A percentile compares a stretch with the other conserved stretches of the same genome.
Conservation (phyloP, 1,140 invertebrate species). For the Mizuhopecten yessoensis region DNA sequence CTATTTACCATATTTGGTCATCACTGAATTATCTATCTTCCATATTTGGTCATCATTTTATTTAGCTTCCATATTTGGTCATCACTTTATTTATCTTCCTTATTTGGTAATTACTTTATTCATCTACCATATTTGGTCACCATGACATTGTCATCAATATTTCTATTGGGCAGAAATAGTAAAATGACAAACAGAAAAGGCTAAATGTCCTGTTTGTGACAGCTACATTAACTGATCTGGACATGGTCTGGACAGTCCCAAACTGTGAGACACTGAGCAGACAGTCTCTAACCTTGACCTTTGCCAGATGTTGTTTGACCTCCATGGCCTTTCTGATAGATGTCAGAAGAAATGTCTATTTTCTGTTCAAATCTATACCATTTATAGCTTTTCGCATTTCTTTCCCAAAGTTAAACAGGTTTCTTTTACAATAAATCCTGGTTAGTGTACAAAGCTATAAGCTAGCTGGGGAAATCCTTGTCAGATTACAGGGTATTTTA, state of each 20-base stretch:
- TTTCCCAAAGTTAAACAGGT: neutral
- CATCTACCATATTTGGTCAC: no score
- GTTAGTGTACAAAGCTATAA: neutral
- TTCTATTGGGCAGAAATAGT: no score
- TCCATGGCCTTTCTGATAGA: neutral
- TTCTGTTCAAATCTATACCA: neutral
- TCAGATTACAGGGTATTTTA: no score
- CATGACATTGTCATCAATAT: no score
- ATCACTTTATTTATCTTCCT: no score
- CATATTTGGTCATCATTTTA: no score
- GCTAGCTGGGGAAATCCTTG: neutral
- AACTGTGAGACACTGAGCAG: neutral
- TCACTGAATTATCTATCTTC: no score
- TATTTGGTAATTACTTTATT: no score
- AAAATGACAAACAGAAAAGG: no score
- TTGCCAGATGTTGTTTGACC: neutral
- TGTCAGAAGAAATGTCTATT: neutral
- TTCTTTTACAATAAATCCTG: neutral
- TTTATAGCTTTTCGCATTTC: conserved; percentile 6
- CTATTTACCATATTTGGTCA: no score
- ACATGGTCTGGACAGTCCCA: neutral
- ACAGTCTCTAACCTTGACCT: neutral
- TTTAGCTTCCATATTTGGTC: no score
- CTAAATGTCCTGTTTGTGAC: neutral
- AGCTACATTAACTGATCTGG: neutral